Evolutionary conservation across 2,797 vertebrate genomes (phyloP), one percentile per base, ranked within the genome.

Genomic region (Gallinago nigripennis): DNA sequence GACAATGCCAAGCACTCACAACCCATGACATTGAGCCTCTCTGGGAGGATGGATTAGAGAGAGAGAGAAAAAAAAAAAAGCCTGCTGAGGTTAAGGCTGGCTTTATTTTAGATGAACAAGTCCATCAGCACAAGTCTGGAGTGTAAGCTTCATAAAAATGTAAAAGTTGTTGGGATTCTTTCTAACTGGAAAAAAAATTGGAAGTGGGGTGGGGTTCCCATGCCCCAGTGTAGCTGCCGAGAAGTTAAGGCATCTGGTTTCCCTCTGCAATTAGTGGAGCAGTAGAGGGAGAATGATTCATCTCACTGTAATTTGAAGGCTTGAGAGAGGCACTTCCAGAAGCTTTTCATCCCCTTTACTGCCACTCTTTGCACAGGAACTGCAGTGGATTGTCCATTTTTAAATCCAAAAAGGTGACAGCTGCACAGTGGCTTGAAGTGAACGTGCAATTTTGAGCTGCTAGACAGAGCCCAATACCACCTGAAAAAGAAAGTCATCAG

Each of bases 221-320:
- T 95, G 68, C 63, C 61, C 61, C 51, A 86, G 24, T 87, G n/a
- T 82, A 48, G 65, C 70, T 96, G 92, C 81, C 70, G 93, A 57
- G 70, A 84, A 86, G 54, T 92, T 57, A 65, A 91, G 66, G 85
- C 72, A 90, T 94, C 88, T 95, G 82, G 58, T 86, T 96, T 95
- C 50, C 90, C 70, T 68, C 91, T 69, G 70, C 88, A 94, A 68
- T 91, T 95, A 90, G 66, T 68, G 63, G 43, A 91, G 61, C 0
- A 2, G 72, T 81, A 79, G 82, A 92, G 27, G 61, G 80, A 81
- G 73, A 90, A 69, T 92, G 90, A 95, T 86, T 97, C 81, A 95
- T 88, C 79, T 94, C 19, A 0, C 30, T 70, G 71, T 86, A 79
- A 91, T 92, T 63, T 82, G 51, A 82, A 88, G 71, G 54, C 57